Conservation (phyloP, 1,140 invertebrate species). For the Vanessa atalanta region DNA sequence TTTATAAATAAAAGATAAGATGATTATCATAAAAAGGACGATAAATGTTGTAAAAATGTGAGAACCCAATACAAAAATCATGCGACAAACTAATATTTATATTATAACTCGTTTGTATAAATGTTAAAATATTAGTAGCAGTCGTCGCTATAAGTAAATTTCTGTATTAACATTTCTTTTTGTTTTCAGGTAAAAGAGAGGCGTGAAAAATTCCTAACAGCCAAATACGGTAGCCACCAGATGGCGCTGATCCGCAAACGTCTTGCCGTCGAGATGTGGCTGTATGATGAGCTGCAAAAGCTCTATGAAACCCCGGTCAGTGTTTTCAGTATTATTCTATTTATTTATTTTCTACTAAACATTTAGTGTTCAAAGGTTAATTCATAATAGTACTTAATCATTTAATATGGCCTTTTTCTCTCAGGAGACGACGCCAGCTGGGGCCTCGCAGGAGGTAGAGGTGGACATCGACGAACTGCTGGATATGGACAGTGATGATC, state of each 20-base stretch:
- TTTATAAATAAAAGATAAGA: too few relatives aligned
- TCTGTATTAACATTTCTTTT: neutral
- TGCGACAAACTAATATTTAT: too few relatives aligned
- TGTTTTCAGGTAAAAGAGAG: constrained; percentile 87
- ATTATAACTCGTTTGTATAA: too few relatives aligned
- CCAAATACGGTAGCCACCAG: constrained; percentile 97
- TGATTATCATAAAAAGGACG: too few relatives aligned
- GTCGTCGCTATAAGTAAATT: neutral
- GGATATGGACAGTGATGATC: constrained; percentile 94
- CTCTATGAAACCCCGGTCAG: constrained; percentile 91
- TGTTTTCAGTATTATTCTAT: constrained; percentile 32
- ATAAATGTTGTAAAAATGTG: too few relatives aligned
- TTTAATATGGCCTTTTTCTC: neutral
- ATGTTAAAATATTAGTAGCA: too few relatives aligned
- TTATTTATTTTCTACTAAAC: too few relatives aligned
- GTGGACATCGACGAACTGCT: constrained; percentile 96
- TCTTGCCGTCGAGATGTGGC: constrained; percentile 97
- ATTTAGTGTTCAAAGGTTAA: too few relatives aligned
- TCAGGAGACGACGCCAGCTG: constrained; percentile 49
- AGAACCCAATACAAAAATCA: too few relatives aligned
- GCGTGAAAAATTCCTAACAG: constrained; percentile 96
- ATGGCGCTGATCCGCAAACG: constrained; percentile 97
- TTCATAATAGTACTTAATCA: neutral
- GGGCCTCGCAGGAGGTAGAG: constrained; percentile 89
- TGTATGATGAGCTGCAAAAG: constrained; percentile 96